Conservation (phyloP, 1,140 invertebrate species). For the Atta texana region DNA sequence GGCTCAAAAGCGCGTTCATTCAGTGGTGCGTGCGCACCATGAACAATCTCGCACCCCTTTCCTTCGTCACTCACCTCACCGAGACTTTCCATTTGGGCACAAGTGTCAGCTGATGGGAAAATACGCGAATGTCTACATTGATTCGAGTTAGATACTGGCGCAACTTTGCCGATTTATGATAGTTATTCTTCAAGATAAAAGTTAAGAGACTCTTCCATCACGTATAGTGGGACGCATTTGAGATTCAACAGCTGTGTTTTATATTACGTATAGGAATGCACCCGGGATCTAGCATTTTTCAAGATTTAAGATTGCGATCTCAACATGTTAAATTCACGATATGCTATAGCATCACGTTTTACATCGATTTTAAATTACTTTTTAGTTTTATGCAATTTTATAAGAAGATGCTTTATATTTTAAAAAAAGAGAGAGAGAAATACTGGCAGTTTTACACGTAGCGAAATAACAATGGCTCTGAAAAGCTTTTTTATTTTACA, state of each 20-base stretch:
- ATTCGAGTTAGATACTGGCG: constrained; percentile 17
- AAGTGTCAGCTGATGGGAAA: constrained; percentile 35
- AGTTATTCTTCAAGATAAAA: constrained; percentile 35
- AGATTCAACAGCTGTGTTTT: constrained; percentile 47
- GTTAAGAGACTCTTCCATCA: constrained; percentile 17
- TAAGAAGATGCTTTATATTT: neutral
- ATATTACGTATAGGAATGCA: constrained; percentile 9
- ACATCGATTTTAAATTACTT: neutral
- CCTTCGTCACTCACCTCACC: constrained; percentile 19
- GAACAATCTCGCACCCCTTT: constrained; percentile 46
- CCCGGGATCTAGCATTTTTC: neutral
- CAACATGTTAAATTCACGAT: neutral
- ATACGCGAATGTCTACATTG: constrained; percentile 25
- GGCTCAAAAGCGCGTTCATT: constrained; percentile 77
- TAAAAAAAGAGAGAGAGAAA: neutral
- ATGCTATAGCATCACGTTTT: neutral
- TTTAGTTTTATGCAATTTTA: neutral
- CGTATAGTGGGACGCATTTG: neutral
- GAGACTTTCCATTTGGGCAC: constrained; percentile 5
- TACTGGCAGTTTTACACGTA: neutral
- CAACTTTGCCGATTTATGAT: constrained; percentile 17
- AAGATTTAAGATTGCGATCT: neutral
- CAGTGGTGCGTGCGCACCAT: constrained; percentile 76
- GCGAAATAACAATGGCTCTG: neutral
- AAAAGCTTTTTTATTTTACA: neutral